Base-by-base conservation (phyloP, 2,888 invertebrate genomes). In the Aproaerema taeniolella region DNA sequence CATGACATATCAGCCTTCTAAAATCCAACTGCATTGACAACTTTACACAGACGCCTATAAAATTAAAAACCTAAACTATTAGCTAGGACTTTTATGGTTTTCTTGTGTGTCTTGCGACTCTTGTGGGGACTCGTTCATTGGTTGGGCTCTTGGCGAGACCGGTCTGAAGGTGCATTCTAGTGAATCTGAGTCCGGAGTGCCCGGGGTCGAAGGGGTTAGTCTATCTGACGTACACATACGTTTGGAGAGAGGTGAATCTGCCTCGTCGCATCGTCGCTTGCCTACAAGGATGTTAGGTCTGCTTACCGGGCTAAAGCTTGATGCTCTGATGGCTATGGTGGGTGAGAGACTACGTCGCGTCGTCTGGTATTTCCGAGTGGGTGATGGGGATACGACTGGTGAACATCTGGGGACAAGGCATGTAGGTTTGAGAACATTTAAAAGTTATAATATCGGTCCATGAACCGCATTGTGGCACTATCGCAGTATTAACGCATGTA, bases 321-420 rank as follows among this genome's bases (percentile, higher is more conserved):
- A 92, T 10, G 94, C 93, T 39, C 95, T 88, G 78, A 95, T 90
- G 8, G 95, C 91, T 55, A 96, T 96, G 12, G 97, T 96, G 10
- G 97, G 97, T 48, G 96, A 96, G 57, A 96, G 90, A 55, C 96
- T 96, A 42, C 95, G 91, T 56, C 95, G 88, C 34, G 93, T 93
- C 46, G 93, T 91, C 9, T 29, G 29, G 74, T 93, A 94, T 36
- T 93, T 94, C 46, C 96, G 89, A 16, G 95, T 95, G 2, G 96
- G 96, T 47, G 95, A 95, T 13, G 95, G 95, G 6, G 94, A 94
- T 26, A 93, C 89, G 48, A 77, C 88, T 24, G 89, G 69, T 2
- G 90, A 89, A 72, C 68, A 88, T 77, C 89, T 73, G 74, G 1
- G 55, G 53, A 17, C n/a, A n/a, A n/a, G 9, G 8, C n/a, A n/a